Evolutionary conservation across 2,797 vertebrate genomes (phyloP).

Genomic region (Pseudopleuronectes americanus): DNA sequence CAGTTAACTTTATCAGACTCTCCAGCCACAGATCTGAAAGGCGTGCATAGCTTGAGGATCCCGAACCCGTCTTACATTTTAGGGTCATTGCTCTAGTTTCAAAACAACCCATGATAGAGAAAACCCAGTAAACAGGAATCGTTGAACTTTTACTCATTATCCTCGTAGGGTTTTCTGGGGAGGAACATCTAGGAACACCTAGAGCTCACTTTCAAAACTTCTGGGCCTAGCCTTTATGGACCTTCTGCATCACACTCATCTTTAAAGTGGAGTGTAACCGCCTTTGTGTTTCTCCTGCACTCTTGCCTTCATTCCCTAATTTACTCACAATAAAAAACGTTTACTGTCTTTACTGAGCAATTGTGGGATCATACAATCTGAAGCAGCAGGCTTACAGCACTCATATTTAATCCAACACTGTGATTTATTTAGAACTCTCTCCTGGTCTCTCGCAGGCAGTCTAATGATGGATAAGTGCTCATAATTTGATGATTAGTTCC

Average conservation of each 20-base stretch:
- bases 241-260: conserved; percentile 23
- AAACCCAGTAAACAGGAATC: not conserved
- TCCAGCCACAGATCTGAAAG: conserved; percentile 25
- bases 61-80: not conserved
- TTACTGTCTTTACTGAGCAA: not conserved
- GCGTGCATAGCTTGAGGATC: not conserved
- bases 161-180: not conserved
- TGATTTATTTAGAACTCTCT: conserved; percentile 23
- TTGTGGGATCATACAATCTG: conserved; percentile 2
- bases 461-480: conserved; percentile 45
- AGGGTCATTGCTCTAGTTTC: not conserved
- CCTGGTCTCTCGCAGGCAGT: conserved; percentile 11
- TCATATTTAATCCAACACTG: conserved; percentile 10
- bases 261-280: conserved; percentile 9
- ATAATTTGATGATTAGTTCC: conserved; percentile 34
- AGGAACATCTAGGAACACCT: not conserved
- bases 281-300: conserved; percentile 8
- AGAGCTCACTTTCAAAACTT: conserved; percentile 17
- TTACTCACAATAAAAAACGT: conserved; percentile 18
- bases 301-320: conserved; percentile 3
- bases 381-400: not conserved
- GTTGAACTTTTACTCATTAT: not conserved
- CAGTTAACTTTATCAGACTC: conserved; percentile 28
- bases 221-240: not conserved
- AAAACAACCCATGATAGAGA: not conserved